These are phyloP conservation scores for Lysiphlebus fabarum DNA, from an alignment of 1,140 invertebrate species.

Conservation along the genomic window DNA sequence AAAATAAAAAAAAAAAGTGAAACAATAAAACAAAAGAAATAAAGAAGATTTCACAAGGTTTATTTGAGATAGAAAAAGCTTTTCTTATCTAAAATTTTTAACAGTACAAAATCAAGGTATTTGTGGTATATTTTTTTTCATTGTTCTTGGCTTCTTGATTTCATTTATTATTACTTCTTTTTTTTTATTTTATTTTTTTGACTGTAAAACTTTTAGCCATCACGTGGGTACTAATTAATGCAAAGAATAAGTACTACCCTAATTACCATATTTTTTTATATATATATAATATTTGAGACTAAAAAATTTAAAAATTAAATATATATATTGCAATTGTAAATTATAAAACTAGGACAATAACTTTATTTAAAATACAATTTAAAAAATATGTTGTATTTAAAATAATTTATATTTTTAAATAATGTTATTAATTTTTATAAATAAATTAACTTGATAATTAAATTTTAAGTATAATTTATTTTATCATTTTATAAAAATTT, in stretches of 20 bases:
- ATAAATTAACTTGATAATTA: too few species aligned
- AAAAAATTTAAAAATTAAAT: slow-evolving; percentile 18
- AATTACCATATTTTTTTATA: slow-evolving; percentile 3
- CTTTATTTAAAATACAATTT: too few species aligned
- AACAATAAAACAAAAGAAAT: slow-evolving; percentile 1
- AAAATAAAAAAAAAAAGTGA: not conserved
- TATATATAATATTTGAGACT: slow-evolving; percentile 31
- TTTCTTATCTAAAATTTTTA: slow-evolving; percentile 11
- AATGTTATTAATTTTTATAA: too few species aligned
- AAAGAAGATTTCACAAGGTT: not conserved
- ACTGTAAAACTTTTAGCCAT: slow-evolving; percentile 36
- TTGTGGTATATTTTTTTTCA: too few species aligned
- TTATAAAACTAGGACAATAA: too few species aligned
- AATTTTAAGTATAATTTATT: too few species aligned
- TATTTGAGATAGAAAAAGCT: not conserved
- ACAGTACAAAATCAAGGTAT: not conserved
- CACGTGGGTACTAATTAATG: slow-evolving; percentile 37
- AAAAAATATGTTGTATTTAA: too few species aligned
- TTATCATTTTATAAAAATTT: too few species aligned
- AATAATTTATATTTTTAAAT: too few species aligned
- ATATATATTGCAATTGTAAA: too few species aligned
- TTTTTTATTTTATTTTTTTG: not conserved
- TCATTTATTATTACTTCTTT: too few species aligned
- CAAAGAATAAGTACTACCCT: slow-evolving; percentile 33
- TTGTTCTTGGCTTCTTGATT: too few species aligned